phyloP scores from a whole-genome alignment of 2,888 invertebrate genomes.

The Drosophila mettleri region DNA sequence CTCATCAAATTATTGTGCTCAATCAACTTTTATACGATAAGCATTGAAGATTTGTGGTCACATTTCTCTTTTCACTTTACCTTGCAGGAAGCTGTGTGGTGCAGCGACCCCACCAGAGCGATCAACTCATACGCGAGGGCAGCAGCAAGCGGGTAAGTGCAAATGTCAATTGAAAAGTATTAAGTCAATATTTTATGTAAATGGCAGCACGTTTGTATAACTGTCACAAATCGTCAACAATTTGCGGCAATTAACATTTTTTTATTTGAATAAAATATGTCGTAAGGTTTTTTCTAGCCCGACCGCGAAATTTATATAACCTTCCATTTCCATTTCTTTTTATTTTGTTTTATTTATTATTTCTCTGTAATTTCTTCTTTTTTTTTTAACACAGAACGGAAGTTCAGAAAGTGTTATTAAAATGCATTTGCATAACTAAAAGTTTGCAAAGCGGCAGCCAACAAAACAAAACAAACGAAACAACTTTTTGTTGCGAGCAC shows the following conservation, averaged over 20 bases:
- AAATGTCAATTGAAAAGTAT: neutral
- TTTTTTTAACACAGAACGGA: conserved; percentile 11
- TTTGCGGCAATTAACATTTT: conserved; percentile 50
- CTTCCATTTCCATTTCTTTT: conserved; percentile 10
- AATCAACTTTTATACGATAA: neutral
- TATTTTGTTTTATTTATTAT: conserved; percentile 9
- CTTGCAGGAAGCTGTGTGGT: conserved; percentile 91
- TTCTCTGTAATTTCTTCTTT: conserved; percentile 2
- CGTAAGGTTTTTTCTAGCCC: conserved; percentile 16
- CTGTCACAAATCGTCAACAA: conserved; percentile 37
- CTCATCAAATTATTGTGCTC: neutral
- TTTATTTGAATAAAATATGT: conserved; percentile 28
- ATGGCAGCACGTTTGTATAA: conserved; percentile 11
- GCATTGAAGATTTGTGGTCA: neutral
- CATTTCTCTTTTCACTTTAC: neutral
- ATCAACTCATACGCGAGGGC: conserved; percentile 94
- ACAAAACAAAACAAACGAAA: conserved; percentile 36
- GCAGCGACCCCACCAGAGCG: conserved; percentile 92
- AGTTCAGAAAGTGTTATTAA: conserved; percentile 56
- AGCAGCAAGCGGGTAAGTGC: conserved; percentile 92
- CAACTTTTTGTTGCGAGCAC: conserved; percentile 46
- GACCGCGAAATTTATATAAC: conserved; percentile 45
- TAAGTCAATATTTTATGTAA: neutral
- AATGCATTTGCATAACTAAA: conserved; percentile 68
- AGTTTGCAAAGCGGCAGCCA: conserved; percentile 40